A percentile compares a stretch with the other conserved stretches of the same genome.
These are phyloP conservation scores for Sphinx pinastri DNA, from an alignment of 2,888 invertebrate genomes.

Conservation along the genomic window DNA sequence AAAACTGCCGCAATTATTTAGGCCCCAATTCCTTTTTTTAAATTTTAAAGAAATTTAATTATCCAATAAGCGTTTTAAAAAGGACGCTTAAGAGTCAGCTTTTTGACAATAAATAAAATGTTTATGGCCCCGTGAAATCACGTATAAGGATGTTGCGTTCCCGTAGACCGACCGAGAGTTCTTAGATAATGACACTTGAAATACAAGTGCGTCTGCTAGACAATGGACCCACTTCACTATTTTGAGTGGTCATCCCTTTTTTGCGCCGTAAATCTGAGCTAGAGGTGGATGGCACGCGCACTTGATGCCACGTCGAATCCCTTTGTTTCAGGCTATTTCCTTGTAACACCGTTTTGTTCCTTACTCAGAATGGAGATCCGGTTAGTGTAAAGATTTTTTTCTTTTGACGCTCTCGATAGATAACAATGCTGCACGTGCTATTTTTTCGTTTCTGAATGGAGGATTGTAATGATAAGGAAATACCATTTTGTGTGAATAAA, in stretches of 20 bases:
- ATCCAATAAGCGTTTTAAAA: conserved; percentile 39
- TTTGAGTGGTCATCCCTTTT: conserved; percentile 73
- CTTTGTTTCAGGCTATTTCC: conserved; percentile 49
- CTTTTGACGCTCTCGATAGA: neutral
- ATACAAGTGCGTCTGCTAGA: conserved; percentile 42
- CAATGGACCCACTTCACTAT: conserved; percentile 67
- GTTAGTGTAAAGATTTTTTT: conserved; percentile 51
- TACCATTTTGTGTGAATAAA: neutral
- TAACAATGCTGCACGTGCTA: conserved; percentile 26
- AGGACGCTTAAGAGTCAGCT: conserved; percentile 34
- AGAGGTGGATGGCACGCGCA: conserved; percentile 67
- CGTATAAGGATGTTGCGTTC: conserved; percentile 39
- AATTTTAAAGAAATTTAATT: conserved; percentile 35
- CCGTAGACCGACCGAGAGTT: conserved; percentile 27
- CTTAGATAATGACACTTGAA: conserved; percentile 24
- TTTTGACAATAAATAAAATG: conserved; percentile 42
- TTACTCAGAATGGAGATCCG: conserved; percentile 74
- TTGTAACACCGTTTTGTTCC: conserved; percentile 64
- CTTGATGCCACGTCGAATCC: conserved; percentile 50
- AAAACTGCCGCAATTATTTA: conserved; percentile 21
- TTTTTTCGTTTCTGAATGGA: conserved; percentile 5
- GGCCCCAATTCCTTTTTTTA: conserved; percentile 20
- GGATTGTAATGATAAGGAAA: neutral
- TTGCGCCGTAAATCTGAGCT: conserved; percentile 46
- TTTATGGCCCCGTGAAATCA: conserved; percentile 42